These are phyloP conservation scores for Calycopis cecrops DNA, from an alignment of 1,140 invertebrate genomes.

Conservation along the genomic window DNA sequence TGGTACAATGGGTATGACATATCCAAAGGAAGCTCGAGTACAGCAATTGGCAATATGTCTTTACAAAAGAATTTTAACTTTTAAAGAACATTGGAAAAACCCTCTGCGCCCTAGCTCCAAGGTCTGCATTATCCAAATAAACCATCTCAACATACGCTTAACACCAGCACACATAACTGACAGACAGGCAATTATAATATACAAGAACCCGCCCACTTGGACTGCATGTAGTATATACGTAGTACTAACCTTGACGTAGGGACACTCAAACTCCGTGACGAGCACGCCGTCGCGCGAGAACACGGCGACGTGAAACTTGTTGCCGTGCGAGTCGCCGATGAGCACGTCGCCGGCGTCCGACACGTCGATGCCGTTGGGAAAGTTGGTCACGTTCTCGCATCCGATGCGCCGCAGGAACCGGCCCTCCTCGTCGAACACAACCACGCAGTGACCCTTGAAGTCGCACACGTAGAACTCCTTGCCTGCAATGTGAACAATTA, in stretches of 20 bases:
- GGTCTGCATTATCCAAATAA: too few relatives aligned
- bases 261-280: constrained; percentile 96
- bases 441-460: constrained; percentile 98
- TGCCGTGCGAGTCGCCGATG: constrained; percentile 97
- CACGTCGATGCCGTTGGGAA: constrained; percentile 98
- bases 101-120: too few relatives aligned
- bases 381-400: constrained; percentile 96
- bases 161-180: too few relatives aligned
- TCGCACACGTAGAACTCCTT: constrained; percentile 98
- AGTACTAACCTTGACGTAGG: constrained; percentile 90
- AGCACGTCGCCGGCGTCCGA: constrained; percentile 96
- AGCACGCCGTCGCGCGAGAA: constrained; percentile 91
- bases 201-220: too few relatives aligned
- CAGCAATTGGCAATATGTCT: too few relatives aligned
- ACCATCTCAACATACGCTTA: too few relatives aligned
- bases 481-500: constrained; percentile 72
- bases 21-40: too few relatives aligned
- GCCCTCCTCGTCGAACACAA: constrained; percentile 95
- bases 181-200: too few relatives aligned
- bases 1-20: too few relatives aligned
- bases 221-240: background rate
- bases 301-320: constrained; percentile 96
- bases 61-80: too few relatives aligned
- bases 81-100: too few relatives aligned
- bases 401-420: constrained; percentile 94